Conservation (phyloP, 1,140 invertebrate species). For the Drosophila neocordata region DNA sequence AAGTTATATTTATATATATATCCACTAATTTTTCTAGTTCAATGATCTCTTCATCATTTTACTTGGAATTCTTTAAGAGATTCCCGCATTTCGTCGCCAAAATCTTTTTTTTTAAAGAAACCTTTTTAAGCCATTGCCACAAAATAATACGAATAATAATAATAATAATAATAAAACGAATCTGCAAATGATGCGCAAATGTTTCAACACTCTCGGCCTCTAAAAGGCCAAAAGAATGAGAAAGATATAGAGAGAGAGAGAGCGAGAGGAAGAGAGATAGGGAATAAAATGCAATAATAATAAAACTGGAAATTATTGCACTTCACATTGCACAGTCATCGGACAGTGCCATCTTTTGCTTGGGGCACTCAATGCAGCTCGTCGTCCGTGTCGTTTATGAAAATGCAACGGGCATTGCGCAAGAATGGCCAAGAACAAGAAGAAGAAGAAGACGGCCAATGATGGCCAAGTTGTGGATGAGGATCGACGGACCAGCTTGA, state of each 20-base stretch:
- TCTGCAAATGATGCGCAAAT: slow-evolving; percentile 80
- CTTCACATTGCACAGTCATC: slow-evolving; percentile 73
- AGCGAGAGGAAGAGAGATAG: too few relatives aligned
- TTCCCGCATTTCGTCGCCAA: slow-evolving; percentile 23
- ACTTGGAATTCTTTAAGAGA: slow-evolving; percentile 12
- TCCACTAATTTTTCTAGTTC: too few relatives aligned
- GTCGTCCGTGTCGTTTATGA: slow-evolving; percentile 51
- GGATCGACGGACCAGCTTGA: slow-evolving; percentile 40
- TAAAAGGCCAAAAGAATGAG: neutral
- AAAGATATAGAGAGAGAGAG: neutral
- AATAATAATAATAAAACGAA: slow-evolving; percentile 75
- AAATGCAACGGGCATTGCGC: slow-evolving; percentile 63
- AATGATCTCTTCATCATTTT: too few relatives aligned
- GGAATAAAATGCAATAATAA: slow-evolving; percentile 68
- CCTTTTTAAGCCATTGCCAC: slow-evolving; percentile 35
- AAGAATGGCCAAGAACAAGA: slow-evolving; percentile 43
- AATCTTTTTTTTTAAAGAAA: slow-evolving; percentile 53
- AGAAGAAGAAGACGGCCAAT: slow-evolving; percentile 16
- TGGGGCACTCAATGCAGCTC: slow-evolving; percentile 40
- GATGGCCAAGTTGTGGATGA: slow-evolving; percentile 35
- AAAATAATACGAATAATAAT: slow-evolving; percentile 26
- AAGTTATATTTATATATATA: too few relatives aligned
- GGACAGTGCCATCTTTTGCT: slow-evolving; percentile 78
- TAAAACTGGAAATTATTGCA: slow-evolving; percentile 80
- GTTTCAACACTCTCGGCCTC: slow-evolving; percentile 69